Base-by-base conservation (phyloP, 2,888 invertebrate species). In the Platycheirus rosarum region DNA sequence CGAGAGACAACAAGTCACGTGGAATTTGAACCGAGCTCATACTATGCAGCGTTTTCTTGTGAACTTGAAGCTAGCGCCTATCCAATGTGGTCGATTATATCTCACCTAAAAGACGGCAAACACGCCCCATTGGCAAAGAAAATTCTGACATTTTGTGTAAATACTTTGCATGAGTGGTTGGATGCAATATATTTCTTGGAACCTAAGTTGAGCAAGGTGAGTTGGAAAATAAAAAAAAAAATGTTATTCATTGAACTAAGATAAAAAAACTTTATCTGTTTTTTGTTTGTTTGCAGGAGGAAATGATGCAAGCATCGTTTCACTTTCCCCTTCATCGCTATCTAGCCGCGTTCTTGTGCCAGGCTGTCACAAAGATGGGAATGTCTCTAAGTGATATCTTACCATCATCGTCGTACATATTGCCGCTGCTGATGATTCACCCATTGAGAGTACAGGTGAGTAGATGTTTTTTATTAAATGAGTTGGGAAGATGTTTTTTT, bases 301-400 rank as follows among this genome's bases (percentile, higher is more conserved):
- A 96, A 90, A 93, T 93, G 91, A 93, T 94, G 91, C 96, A 97
- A 92, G 95, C 98, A 78, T 97, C 98, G 60, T 99, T 99, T 92
- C 98, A 99, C 92, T 94, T 98, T 88, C 98, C 98, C 16, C 93
- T 99, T 86, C 98, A 99, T 92, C 96, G 99, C 65, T 98, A 98
- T 91, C 93, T 97, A 89, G 95, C 97, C 0, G 95, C 95, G 13
- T 96, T 97, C 88, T 92, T 96, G 86, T 94, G 97, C 90, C 96
- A 97, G 89, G 97, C 95, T 53, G 95, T 96, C 78, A 93, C 95
- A 87, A 93, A 93, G 89, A 94, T 96, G 92, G 96, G 95, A 85
- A 93, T 96, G 86, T 92, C 93, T 40, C 92, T 97, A 35, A 92
- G 93, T 82, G 95, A 96, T 87, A 93, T 98, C 84, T 92, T 98